Conservation (phyloP, 2,888 invertebrate species). For the Hypomecis punctinalis region DNA sequence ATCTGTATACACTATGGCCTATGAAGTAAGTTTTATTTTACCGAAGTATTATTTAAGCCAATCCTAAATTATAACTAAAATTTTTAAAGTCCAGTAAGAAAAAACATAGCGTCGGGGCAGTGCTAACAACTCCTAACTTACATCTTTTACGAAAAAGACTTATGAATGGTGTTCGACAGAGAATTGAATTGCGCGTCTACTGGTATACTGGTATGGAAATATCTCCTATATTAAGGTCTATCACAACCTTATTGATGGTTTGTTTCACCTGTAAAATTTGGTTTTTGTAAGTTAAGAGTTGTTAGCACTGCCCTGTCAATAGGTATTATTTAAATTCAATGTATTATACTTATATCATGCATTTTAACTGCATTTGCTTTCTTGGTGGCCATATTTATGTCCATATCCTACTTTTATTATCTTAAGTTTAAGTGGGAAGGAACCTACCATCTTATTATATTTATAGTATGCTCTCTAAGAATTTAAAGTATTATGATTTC, state of each 20-base stretch:
- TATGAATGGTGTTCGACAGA: no score
- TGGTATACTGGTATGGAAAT: no score
- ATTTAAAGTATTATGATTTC: slow-evolving; percentile 51
- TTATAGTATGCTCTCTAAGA: slow-evolving; percentile 59
- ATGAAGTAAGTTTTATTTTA: slow-evolving; percentile 12
- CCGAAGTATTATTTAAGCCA: not conserved
- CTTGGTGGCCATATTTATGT: slow-evolving; percentile 79
- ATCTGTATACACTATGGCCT: slow-evolving; percentile 13
- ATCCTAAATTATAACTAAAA: not conserved
- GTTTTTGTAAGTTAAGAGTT: no score
- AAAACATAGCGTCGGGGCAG: no score
- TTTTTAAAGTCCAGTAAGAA: not conserved
- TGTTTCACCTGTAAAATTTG: no score
- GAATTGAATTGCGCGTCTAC: no score
- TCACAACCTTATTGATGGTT: no score
- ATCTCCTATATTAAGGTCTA: no score
- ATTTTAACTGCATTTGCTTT: slow-evolving; percentile 62
- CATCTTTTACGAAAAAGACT: no score
- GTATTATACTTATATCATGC: slow-evolving; percentile 38
- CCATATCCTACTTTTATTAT: slow-evolving; percentile 44
- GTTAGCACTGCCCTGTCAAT: no score
- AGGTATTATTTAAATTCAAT: slow-evolving; percentile 15
- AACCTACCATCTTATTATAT: slow-evolving; percentile 34
- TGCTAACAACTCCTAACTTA: no score
- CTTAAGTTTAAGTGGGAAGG: not conserved